A percentile compares a stretch with the other conserved stretches of the same genome.
phyloP scores from a whole-genome alignment of 2,797 vertebrate genomes.

The Morelia viridis region DNA sequence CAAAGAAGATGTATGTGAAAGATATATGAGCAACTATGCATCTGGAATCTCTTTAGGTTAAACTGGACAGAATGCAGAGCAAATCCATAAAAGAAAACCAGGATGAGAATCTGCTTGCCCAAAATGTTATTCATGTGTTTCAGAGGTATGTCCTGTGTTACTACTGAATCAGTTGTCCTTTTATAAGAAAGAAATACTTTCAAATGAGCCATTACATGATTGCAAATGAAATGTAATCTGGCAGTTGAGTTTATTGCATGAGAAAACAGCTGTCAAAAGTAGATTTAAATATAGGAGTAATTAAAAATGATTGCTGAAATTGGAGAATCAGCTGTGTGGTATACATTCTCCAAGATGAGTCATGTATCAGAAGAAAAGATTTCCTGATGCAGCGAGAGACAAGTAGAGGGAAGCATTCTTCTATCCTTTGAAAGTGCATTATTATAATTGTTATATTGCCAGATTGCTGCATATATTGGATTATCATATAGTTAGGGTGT shows the following conservation, averaged over 20 bases:
- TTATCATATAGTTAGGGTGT: neutral
- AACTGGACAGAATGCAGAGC: neutral
- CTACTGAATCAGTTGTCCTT: constrained; percentile 5
- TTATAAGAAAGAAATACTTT: neutral
- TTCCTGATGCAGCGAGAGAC: neutral
- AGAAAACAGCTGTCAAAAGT: neutral
- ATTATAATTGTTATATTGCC: neutral
- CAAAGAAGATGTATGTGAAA: neutral
- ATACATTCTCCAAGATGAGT: neutral
- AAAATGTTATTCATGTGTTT: neutral
- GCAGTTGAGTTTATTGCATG: neutral
- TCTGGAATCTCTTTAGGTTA: neutral
- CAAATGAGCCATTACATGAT: constrained; percentile 19
- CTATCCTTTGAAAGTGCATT: neutral
- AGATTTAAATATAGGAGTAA: constrained; percentile 19
- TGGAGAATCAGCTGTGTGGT: neutral
- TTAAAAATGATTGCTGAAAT: constrained; percentile 22
- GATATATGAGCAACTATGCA: neutral
- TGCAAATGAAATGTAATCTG: neutral
- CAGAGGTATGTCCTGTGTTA: neutral
- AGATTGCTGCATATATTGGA: neutral
- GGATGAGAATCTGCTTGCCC: neutral
- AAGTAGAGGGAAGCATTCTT: neutral
- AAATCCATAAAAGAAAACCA: neutral
- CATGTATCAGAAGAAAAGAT: neutral